phyloP scores from a whole-genome alignment of 2,797 vertebrate genomes.

The Microctenopoma stevenorrisi region DNA sequence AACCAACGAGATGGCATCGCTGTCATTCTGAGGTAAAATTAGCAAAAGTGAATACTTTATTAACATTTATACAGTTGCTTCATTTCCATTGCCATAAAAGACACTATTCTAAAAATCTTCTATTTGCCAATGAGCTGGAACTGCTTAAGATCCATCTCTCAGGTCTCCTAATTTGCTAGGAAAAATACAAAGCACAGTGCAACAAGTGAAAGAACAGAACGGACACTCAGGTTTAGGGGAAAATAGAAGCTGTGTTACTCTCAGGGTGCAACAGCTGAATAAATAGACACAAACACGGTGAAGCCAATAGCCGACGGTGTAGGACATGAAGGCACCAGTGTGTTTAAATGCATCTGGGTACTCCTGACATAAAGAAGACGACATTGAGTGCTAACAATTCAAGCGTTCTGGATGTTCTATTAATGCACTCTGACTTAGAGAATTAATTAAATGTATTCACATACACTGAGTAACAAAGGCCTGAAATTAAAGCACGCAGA shows the following conservation, averaged over 20 bases:
- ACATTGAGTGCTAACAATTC: conserved; percentile 48
- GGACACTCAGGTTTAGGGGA: conserved; percentile 16
- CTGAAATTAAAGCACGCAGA: conserved; percentile 63
- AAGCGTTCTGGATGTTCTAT: conserved; percentile 45
- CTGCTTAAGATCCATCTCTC: not conserved
- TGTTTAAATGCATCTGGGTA: conserved; percentile 53
- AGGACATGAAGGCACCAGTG: conserved; percentile 22
- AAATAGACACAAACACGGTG: conserved; percentile 11
- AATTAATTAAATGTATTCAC: conserved; percentile 67
- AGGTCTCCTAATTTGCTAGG: conserved; percentile 9
- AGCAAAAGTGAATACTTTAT: conserved; percentile 8
- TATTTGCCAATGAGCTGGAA: not conserved
- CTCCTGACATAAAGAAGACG: conserved; percentile 54
- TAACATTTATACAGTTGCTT: not conserved
- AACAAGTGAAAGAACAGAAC: conserved; percentile 18
- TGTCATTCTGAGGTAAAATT: conserved; percentile 23
- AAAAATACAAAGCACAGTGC: conserved; percentile 20
- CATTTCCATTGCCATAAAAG: not conserved
- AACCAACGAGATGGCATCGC: not conserved
- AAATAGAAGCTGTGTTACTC: conserved; percentile 31
- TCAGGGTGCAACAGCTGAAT: conserved; percentile 16
- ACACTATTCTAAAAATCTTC: not conserved
- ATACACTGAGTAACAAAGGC: conserved; percentile 57
- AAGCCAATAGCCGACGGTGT: conserved; percentile 30
- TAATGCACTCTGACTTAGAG: conserved; percentile 56